phyloP scores from a whole-genome alignment of 1,140 invertebrate species.

The Onthophagus taurus region DNA sequence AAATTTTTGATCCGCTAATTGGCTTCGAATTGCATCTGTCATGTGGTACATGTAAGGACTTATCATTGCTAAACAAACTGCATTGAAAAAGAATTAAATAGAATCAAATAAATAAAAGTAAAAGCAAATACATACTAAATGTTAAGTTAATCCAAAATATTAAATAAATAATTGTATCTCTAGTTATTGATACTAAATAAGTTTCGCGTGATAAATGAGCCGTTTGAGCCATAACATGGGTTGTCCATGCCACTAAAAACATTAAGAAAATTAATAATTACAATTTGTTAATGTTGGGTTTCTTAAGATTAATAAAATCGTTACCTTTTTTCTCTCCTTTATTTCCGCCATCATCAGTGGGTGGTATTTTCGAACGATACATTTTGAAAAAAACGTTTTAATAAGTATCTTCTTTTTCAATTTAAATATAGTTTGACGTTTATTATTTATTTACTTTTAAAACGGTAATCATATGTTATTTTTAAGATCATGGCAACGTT shows the following conservation, averaged over 20 bases:
- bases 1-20: constrained; percentile 4
- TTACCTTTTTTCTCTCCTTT: no score
- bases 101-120: neutral
- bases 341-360: no score
- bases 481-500: no score
- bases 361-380: no score
- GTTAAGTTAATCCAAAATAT: constrained; percentile 9
- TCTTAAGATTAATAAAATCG: no score
- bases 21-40: neutral
- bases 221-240: constrained; percentile 1
- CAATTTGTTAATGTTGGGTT: no score
- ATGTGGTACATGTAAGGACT: constrained; percentile 10
- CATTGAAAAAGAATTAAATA: neutral
- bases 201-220: neutral
- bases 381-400: no score
- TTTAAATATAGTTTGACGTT: no score
- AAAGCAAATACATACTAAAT: constrained; percentile 1
- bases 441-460: no score
- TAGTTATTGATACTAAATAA: constrained; percentile 1
- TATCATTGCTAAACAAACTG: constrained; percentile 8
- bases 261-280: constrained; percentile 2
- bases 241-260: constrained; percentile 8
- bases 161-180: constrained; percentile 1
- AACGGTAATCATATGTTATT: no score
- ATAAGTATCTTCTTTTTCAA: no score